A percentile compares a stretch with the other conserved stretches of the same genome.
Conservation (phyloP, 2,888 invertebrate genomes). For the Tribolium freemani region DNA sequence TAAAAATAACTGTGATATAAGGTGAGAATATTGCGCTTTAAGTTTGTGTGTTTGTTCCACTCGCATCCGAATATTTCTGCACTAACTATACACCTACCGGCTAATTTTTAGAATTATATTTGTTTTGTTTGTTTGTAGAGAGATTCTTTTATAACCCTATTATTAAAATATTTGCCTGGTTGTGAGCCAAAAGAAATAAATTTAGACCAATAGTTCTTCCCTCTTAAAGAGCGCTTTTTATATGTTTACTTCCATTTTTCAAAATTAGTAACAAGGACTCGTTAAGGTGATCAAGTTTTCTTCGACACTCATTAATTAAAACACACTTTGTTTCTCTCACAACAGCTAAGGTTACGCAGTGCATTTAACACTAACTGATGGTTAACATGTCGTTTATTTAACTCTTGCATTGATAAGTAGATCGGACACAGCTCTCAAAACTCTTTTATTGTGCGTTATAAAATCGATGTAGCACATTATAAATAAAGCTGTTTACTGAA, state of each 20-base stretch:
- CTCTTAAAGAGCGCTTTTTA: constrained; percentile 21
- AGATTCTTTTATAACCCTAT: constrained; percentile 28
- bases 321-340: constrained; percentile 17
- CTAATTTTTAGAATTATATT: constrained; percentile 1
- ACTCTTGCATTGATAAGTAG: too few species aligned
- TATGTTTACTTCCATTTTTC: constrained; percentile 26
- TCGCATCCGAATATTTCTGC: neutral
- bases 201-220: neutral
- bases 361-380: neutral
- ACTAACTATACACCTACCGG: constrained; percentile 6
- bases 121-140: constrained; percentile 19
- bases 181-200: constrained; percentile 31
- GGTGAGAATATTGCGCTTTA: constrained; percentile 31
- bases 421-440: neutral
- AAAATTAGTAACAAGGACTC: constrained; percentile 33
- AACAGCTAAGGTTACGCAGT: constrained; percentile 11
- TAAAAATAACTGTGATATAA: constrained; percentile 44
- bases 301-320: constrained; percentile 23
- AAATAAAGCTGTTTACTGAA: constrained; percentile 37
- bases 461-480: constrained; percentile 15
- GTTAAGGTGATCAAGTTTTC: constrained; percentile 35
- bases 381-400: too few species aligned
- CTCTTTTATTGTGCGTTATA: neutral
- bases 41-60: constrained; percentile 10
- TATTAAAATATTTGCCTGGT: constrained; percentile 35